Percentiles rank a stretch among this genome's conserved stretches.
Evolutionary conservation across 1,140 invertebrate species (phyloP).

Genomic region (Caenorhabditis elegans): DNA sequence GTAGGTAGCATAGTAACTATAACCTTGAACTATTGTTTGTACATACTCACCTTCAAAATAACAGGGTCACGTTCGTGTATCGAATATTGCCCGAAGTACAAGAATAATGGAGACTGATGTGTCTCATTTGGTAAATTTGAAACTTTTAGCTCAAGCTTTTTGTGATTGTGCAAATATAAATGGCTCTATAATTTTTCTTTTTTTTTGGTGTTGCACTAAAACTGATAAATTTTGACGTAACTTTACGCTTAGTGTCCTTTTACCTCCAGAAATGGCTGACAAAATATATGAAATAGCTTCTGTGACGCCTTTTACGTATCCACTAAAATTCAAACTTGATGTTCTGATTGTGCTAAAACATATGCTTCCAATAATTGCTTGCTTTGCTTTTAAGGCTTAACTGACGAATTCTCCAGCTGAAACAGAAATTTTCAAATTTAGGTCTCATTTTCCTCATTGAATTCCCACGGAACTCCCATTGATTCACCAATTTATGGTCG

Average conservation of each 20-base stretch:
- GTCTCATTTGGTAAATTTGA: not conserved
- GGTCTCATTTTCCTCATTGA: conserved; percentile 35
- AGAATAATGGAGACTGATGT: conserved; percentile 5
- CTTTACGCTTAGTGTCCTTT: not conserved
- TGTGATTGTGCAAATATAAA: too few species aligned
- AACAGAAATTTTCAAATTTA: too few species aligned
- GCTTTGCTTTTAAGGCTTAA: too few species aligned
- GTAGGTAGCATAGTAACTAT: not conserved
- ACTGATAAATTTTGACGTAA: not conserved
- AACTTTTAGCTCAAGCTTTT: not conserved
- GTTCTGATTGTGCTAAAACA: too few species aligned
- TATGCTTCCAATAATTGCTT: not conserved
- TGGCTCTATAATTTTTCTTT: too few species aligned
- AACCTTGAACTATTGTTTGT: too few species aligned
- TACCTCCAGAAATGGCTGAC: not conserved
- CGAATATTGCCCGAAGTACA: not conserved
- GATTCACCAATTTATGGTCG: not conserved
- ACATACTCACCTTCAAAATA: too few species aligned
- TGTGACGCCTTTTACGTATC: too few species aligned
- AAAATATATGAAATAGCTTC: too few species aligned
- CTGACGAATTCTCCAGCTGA: too few species aligned
- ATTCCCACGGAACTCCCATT: not conserved
- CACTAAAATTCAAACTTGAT: too few species aligned
- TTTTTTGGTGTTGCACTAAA: too few species aligned
- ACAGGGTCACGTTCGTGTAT: not conserved